Percentiles rank a stretch among this genome's conserved stretches.
These are phyloP conservation scores for Stictonetta naevosa DNA, from an alignment of 2,113 vertebrate species.

Conservation along the genomic window DNA sequence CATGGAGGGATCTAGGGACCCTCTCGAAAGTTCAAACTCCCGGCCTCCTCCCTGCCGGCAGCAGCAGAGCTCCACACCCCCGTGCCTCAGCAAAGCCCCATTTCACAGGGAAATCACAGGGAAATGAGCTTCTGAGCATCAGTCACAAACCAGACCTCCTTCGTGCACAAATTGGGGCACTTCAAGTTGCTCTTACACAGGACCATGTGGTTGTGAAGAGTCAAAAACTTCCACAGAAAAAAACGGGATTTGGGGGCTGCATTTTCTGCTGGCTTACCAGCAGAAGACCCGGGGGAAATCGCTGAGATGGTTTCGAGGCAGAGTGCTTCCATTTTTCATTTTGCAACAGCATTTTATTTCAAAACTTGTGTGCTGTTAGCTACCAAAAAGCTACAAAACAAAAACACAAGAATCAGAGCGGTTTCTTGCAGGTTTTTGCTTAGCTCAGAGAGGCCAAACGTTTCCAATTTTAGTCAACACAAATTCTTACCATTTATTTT, in stretches of 20 bases:
- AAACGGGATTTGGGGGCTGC: background rate
- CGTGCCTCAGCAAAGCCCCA: background rate
- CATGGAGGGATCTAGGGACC: slow-evolving; percentile 58
- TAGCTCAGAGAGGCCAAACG: background rate
- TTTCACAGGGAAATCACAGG: background rate
- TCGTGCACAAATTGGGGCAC: background rate
- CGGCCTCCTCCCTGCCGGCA: background rate
- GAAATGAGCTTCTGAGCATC: background rate
- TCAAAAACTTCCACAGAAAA: slow-evolving; percentile 1
- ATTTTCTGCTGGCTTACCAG: background rate
- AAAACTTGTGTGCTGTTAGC: background rate
- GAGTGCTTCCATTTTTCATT: slow-evolving; percentile 8
- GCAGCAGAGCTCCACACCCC: background rate
- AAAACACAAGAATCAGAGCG: background rate
- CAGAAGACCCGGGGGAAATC: slow-evolving; percentile 31
- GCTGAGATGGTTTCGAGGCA: slow-evolving; percentile 13
- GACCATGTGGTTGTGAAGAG: background rate
- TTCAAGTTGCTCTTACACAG: background rate
- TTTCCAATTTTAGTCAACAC: slow-evolving; percentile 26
- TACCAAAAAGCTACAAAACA: background rate
- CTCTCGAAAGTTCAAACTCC: slow-evolving; percentile 62
- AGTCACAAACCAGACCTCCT: background rate
- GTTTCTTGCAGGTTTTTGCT: background rate
- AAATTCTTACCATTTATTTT: background rate
- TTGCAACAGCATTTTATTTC: slow-evolving; percentile 38